phyloP scores from a whole-genome alignment of 2,797 vertebrate species.

The Rhadinocentrus ornatus region DNA sequence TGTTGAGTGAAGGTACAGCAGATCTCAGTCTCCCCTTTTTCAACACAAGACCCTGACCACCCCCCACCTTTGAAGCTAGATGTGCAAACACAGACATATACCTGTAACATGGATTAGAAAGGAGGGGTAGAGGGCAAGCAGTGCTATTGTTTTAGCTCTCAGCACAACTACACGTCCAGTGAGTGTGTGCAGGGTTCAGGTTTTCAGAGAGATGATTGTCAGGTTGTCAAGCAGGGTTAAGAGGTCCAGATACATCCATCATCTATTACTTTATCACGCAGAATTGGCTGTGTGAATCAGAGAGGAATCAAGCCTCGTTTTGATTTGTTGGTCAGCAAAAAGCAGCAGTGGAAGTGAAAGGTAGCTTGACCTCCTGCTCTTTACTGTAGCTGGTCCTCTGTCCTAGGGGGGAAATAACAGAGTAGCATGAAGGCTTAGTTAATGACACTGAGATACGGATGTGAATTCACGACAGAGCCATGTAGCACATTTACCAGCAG shows the following conservation, averaged over 20 bases:
- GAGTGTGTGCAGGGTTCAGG: constrained; percentile 13
- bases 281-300: constrained; percentile 19
- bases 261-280: constrained; percentile 38
- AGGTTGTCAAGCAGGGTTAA: constrained; percentile 41
- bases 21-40: constrained; percentile 15
- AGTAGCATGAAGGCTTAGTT: constrained; percentile 6
- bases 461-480: constrained; percentile 4
- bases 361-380: constrained; percentile 30
- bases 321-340: constrained; percentile 33
- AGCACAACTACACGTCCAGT: constrained; percentile 6
- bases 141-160: constrained; percentile 37
- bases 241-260: constrained; percentile 37
- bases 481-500: constrained; percentile 1
- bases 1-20: constrained; percentile 32
- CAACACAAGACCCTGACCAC: neutral
- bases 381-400: constrained; percentile 21
- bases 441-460: constrained; percentile 17
- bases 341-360: constrained; percentile 21
- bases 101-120: constrained; percentile 20
- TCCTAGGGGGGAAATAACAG: constrained; percentile 18
- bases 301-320: constrained; percentile 3
- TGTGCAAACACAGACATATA: constrained; percentile 34
- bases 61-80: constrained; percentile 21
- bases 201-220: constrained; percentile 25
- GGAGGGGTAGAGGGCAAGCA: neutral